phyloP scores from a whole-genome alignment of 2,888 invertebrate species.

The Coecobrya sp. region DNA sequence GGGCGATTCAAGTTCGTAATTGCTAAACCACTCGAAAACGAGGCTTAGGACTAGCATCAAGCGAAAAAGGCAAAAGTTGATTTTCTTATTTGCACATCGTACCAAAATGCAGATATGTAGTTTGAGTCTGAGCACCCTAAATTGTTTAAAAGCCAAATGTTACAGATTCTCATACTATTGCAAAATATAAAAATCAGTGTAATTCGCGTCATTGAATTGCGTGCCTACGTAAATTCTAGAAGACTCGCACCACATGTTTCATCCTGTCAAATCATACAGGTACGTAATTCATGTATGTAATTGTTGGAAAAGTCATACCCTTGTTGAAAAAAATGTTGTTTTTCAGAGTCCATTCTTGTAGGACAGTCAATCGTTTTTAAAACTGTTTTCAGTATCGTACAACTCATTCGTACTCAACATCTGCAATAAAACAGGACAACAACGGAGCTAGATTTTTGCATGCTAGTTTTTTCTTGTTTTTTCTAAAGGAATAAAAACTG shows the following conservation, averaged over 20 bases:
- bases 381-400: not conserved
- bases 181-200: too few relatives aligned
- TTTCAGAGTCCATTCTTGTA: not conserved
- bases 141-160: not conserved
- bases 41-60: not conserved
- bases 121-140: too few relatives aligned
- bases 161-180: too few relatives aligned
- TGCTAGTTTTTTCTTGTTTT: constrained; percentile 17
- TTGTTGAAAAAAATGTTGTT: constrained; percentile 19
- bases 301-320: too few relatives aligned
- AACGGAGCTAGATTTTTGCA: constrained; percentile 23
- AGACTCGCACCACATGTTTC: too few relatives aligned
- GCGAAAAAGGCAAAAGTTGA: not conserved
- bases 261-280: too few relatives aligned
- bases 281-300: too few relatives aligned
- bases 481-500: constrained; percentile 23
- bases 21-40: constrained; percentile 7
- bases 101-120: too few relatives aligned
- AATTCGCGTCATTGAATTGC: too few relatives aligned
- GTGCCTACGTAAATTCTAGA: too few relatives aligned
- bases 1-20: constrained; percentile 7
- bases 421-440: not conserved
- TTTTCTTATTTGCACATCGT: not conserved
- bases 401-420: not conserved
- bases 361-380: not conserved